Evolutionary conservation across 2,113 vertebrate genomes (phyloP).

Genomic region (Platysternon megacephalum): DNA sequence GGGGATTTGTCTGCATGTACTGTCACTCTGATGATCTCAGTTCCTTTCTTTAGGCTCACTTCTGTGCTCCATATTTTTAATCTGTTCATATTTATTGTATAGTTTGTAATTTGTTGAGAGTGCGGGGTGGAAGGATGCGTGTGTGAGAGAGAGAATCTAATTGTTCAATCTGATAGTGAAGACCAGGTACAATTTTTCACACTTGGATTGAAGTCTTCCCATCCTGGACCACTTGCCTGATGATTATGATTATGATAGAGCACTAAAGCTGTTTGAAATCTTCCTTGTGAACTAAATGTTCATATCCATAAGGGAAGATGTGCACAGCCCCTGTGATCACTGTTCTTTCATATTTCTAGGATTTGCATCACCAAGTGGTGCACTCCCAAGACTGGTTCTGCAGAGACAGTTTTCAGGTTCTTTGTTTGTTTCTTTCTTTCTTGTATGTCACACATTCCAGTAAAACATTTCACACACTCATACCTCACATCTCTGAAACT

Average conservation of each 20-base stretch:
- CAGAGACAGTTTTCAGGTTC: background rate
- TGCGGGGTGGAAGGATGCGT: rapidly evolving
- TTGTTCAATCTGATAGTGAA: background rate
- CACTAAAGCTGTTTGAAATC: background rate
- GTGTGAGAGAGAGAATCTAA: background rate
- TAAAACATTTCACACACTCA: background rate
- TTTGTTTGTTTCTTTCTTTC: background rate
- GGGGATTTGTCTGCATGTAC: background rate
- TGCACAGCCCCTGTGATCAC: background rate
- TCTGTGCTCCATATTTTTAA: background rate
- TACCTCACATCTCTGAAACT: background rate
- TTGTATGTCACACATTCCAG: background rate
- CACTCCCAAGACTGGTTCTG: background rate
- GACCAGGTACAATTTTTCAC: background rate
- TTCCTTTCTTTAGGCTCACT: background rate
- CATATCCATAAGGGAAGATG: background rate
- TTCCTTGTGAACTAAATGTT: background rate
- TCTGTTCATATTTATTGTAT: background rate
- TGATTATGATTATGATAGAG: background rate
- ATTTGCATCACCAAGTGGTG: background rate
- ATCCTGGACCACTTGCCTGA: background rate
- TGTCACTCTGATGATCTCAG: background rate
- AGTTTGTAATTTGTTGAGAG: background rate
- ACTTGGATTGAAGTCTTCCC: background rate
- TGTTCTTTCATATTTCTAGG: background rate